phyloP scores from a whole-genome alignment of 2,888 invertebrate genomes.

The Latheticus oryzae region DNA sequence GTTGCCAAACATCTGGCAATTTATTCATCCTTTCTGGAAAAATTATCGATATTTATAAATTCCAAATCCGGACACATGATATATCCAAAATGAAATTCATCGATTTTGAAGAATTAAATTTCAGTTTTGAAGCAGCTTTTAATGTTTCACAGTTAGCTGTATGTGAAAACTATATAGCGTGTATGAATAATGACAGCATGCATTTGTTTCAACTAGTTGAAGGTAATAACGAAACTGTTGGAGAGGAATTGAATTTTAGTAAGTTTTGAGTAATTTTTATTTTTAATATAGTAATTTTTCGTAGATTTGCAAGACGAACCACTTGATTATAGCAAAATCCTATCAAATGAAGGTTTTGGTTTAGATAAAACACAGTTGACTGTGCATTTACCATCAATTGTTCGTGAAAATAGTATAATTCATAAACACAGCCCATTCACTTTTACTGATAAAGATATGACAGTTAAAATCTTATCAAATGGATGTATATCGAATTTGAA shows the following conservation, averaged over 20 bases:
- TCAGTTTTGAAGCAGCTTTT: constrained; percentile 75
- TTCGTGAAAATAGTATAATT: constrained; percentile 63
- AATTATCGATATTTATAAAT: constrained; percentile 69
- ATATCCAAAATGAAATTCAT: constrained; percentile 76
- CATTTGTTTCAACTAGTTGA: constrained; percentile 71
- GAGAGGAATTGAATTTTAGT: constrained; percentile 58
- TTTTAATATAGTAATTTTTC: constrained; percentile 23
- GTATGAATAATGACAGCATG: constrained; percentile 71
- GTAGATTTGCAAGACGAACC: constrained; percentile 52
- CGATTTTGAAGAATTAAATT: constrained; percentile 76
- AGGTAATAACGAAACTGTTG: constrained; percentile 5
- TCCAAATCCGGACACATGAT: constrained; percentile 75
- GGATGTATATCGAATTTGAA: constrained; percentile 51
- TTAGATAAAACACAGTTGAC: constrained; percentile 58
- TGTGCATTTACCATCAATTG: constrained; percentile 63
- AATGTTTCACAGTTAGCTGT: constrained; percentile 71
- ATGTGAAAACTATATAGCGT: constrained; percentile 77
- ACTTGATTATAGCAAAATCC: constrained; percentile 60
- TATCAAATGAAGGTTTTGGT: constrained; percentile 56
- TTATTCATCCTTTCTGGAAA: constrained; percentile 63
- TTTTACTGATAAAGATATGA: constrained; percentile 64
- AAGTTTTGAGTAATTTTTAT: constrained; percentile 44
- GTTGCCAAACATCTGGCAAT: constrained; percentile 71
- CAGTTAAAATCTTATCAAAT: constrained; percentile 63
- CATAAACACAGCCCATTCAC: constrained; percentile 65